Conservation (phyloP, 2,888 invertebrate species). For the Diadegma fenestrale region DNA sequence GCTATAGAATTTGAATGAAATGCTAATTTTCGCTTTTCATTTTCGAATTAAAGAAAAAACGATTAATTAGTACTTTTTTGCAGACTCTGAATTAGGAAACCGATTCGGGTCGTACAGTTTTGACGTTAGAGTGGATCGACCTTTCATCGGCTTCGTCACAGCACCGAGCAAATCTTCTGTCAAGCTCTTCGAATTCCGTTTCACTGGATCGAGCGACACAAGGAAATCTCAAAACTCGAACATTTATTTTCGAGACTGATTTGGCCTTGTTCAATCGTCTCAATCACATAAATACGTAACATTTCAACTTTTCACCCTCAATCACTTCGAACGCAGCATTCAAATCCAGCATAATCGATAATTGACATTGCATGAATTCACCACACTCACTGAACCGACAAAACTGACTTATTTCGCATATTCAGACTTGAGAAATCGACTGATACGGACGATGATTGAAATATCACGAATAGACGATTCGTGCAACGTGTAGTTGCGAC, state of each 20-base stretch:
- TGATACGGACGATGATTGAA: background rate
- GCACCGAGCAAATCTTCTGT: background rate
- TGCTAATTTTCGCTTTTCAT: background rate
- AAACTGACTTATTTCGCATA: background rate
- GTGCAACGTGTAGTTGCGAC: background rate
- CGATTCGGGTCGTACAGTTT: conserved; percentile 15
- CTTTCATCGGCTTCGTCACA: conserved; percentile 51
- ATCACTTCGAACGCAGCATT: background rate
- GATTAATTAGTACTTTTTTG: conserved; percentile 29
- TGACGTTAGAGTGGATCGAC: conserved; percentile 50
- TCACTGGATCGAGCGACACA: conserved; percentile 20
- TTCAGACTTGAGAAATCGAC: background rate
- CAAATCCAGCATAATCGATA: background rate
- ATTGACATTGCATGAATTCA: background rate
- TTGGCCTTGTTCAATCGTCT: background rate
- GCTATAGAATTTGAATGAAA: background rate
- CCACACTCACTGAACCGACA: background rate
- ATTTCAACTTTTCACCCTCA: background rate
- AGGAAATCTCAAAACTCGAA: background rate
- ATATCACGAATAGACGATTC: background rate
- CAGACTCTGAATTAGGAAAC: conserved; percentile 56
- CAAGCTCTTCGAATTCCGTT: conserved; percentile 31
- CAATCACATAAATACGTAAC: background rate
- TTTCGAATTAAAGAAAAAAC: background rate
- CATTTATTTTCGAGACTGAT: background rate